Evolutionary conservation across 30 jellyfish, hydroid and myxozoan genomes (phyloP), one percentile per base, ranked within the genome.

Genomic region (Chrysaora quinquecirrha): DNA sequence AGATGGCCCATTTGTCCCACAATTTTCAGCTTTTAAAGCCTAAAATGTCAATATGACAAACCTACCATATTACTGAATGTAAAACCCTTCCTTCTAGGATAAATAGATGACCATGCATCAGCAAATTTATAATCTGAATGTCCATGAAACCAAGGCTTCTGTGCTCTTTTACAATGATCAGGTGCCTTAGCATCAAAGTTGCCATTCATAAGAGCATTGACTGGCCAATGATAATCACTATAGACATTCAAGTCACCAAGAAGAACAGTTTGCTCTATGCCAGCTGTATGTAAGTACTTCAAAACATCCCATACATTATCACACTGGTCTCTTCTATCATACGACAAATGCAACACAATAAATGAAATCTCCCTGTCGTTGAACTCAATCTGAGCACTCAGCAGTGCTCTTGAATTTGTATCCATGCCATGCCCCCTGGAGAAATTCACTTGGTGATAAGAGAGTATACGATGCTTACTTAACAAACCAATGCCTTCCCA

Each of bases 21-120:
- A n/a, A n/a, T n/a, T n/a, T n/a, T n/a, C n/a, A n/a, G n/a, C n/a
- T n/a, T n/a, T n/a, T n/a, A n/a, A n/a, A n/a, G n/a, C n/a, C n/a
- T n/a, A n/a, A n/a, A n/a, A n/a, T n/a, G n/a, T n/a, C n/a, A n/a
- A n/a, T n/a, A n/a, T n/a, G n/a, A n/a, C n/a, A n/a, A 4, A 68
- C 97, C 48, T 83, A 90, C 97, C 97, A 90, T 83, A 34, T 90
- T 90, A 64, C 97, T 90, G 47, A 76, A 90, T 0, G 97, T 83
- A 67, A 20, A 84, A 23, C 97, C 97, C 48, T 64, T 75, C 34
- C 34, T 33, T n/a, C 27, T 18, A 3, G 89, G 89, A 25, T 77
- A 48, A 24, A 49, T 33, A 21, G 67, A 78, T 14, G 19, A 30
- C 97, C 97, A 90, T 12, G 97, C 96, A 90, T 90, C 97, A 4